phyloP scores from a whole-genome alignment of 2,113 vertebrate species.

The Peromyscus californicus region DNA sequence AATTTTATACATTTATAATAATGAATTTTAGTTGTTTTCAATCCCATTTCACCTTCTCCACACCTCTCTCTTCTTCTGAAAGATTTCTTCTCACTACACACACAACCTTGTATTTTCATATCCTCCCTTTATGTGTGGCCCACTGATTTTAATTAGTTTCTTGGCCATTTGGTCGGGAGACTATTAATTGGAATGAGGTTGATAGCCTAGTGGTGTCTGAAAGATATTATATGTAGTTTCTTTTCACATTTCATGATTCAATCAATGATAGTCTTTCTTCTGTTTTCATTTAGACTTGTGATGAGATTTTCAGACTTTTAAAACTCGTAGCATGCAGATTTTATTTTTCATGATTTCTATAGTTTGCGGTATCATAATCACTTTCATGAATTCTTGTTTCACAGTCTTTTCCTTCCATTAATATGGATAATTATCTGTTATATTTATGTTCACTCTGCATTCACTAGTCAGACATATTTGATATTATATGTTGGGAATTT shows the following conservation, averaged over 20 bases:
- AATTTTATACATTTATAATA: neutral
- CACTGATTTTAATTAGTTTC: neutral
- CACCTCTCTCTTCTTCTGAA: neutral
- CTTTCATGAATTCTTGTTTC: neutral
- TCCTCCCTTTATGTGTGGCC: neutral
- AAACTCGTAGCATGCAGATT: neutral
- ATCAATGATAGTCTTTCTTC: neutral
- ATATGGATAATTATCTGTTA: neutral
- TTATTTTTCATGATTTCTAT: neutral
- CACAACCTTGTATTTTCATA: neutral
- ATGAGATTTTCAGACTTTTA: neutral
- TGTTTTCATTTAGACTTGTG: neutral
- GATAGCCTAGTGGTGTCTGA: neutral
- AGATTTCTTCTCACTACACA: neutral
- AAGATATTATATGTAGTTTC: neutral
- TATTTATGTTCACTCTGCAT: neutral
- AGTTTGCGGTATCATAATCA: neutral
- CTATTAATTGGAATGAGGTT: neutral
- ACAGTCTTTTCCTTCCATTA: neutral
- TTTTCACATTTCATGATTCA: neutral
- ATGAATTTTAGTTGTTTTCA: neutral
- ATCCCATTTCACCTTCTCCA: neutral
- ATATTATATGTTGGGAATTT: neutral
- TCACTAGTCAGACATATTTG: neutral
- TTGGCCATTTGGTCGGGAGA: neutral